phyloP scores from a whole-genome alignment of 2,888 invertebrate genomes.

The Cataglyphis livida region DNA sequence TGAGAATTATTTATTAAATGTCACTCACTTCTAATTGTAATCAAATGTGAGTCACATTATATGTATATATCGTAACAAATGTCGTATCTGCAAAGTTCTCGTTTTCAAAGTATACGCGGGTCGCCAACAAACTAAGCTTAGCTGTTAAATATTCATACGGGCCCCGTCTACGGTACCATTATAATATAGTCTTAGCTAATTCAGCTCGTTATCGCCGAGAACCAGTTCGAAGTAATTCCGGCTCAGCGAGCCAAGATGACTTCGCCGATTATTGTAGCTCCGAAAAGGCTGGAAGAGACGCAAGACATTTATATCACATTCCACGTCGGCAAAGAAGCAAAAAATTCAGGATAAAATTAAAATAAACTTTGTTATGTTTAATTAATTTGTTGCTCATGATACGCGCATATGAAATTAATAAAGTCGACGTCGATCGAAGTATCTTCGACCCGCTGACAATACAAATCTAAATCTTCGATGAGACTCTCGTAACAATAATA shows the following conservation, averaged over 20 bases:
- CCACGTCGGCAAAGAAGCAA: background rate
- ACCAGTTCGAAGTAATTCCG: slow-evolving; percentile 54
- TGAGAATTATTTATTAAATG: background rate
- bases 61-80: slow-evolving; percentile 22
- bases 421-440: background rate
- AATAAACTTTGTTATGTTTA: slow-evolving; percentile 11
- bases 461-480: slow-evolving; percentile 36
- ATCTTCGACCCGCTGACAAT: slow-evolving; percentile 9
- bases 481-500: slow-evolving; percentile 17
- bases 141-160: slow-evolving; percentile 53
- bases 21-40: background rate
- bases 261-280: slow-evolving; percentile 24
- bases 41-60: background rate
- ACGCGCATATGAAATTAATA: slow-evolving; percentile 21
- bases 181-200: slow-evolving; percentile 56
- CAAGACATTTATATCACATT: background rate
- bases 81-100: slow-evolving; percentile 24
- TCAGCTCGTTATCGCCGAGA: slow-evolving; percentile 47
- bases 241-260: slow-evolving; percentile 45
- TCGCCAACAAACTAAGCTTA: slow-evolving; percentile 47
- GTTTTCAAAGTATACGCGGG: slow-evolving; percentile 37
- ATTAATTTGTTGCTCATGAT: slow-evolving; percentile 8
- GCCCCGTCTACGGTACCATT: slow-evolving; percentile 35
- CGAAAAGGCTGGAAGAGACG: background rate
- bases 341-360: background rate